Base-by-base conservation (phyloP, 2,888 invertebrate genomes). In the Ophion obscuratus region DNA sequence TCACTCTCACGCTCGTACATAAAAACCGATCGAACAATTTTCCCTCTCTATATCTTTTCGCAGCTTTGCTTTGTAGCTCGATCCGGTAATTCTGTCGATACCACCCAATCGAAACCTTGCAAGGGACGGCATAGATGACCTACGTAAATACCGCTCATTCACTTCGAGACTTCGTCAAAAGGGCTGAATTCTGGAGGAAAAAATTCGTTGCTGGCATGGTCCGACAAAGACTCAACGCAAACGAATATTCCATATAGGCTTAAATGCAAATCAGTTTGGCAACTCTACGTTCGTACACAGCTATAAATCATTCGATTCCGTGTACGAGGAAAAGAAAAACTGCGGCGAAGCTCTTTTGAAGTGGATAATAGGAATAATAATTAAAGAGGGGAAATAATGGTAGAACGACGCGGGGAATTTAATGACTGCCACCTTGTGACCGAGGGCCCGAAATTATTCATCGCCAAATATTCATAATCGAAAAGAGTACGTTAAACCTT, bases 231-330 rank as follows among this genome's bases (percentile, higher is more conserved):
- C 47, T 47, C n/a, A 53, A 66, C 14, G 44, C 4, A 47, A 47
- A 3, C 17, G 64, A 27, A 64, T 64, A 27, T 31, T 47, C 9
- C 47, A 27, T 17, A 14, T n/a, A 44, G 0, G 24, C 70, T 24
- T 47, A 66, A 78, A 75, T 53, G 66, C 57, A 73, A 74, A 82
- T 85, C 73, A 67, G 81, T 81, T 78, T 57, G 77, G 66, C 27
- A 70, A 82, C 47, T 75, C 36, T 75, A 47, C 36, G 27, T 40
- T 80, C 24, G 27, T 14, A 17, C 53, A 53, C 36, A 62, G 47
- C 75, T 31, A 36, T 75, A 75, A 81, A 81, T 68, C 81, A 75
- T 68, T 68, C 7, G 81, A 68, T 81, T 68, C 47, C 36, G 66
- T 17, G 67, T 67, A 36, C 14, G 36, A 61, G 31, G 31, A 4